Evolutionary conservation across 1,140 invertebrate genomes (phyloP).

Genomic region (Sminthurides bifidus): DNA sequence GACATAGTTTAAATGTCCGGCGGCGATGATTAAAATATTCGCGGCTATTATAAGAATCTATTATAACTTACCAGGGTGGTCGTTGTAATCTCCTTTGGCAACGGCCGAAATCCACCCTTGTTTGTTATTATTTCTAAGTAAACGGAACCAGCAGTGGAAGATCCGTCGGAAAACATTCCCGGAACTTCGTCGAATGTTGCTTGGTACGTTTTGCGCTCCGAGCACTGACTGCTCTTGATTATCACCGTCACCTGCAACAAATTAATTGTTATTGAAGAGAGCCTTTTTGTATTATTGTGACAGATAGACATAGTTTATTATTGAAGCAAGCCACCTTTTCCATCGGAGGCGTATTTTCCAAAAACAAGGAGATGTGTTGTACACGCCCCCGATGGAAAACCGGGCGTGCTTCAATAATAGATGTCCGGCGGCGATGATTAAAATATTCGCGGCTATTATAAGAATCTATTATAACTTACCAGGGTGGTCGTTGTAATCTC

Average conservation of each 20-base stretch:
- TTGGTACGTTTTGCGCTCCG: constrained; percentile 30
- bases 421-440: too few relatives aligned
- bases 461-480: constrained; percentile 12
- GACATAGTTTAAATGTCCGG: not conserved
- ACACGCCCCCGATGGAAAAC: not conserved
- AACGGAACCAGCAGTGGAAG: constrained; percentile 25
- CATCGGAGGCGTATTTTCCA: not conserved
- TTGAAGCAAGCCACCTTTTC: not conserved
- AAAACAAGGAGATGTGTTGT: not conserved
- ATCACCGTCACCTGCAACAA: constrained; percentile 32
- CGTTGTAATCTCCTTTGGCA: too few relatives aligned
- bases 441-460: too few relatives aligned
- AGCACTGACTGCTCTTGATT: constrained; percentile 29
- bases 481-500: constrained; percentile 30
- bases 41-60: not conserved
- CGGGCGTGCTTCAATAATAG: not conserved
- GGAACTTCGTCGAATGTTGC: constrained; percentile 30
- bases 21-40: not conserved
- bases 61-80: not conserved
- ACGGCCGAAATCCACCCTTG: too few relatives aligned
- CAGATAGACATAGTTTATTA: not conserved
- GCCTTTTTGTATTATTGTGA: too few relatives aligned
- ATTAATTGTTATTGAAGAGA: too few relatives aligned
- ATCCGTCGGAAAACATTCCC: constrained; percentile 30
- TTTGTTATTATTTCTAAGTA: constrained; percentile 28